A percentile compares a stretch with the other conserved stretches of the same genome.
phyloP scores from a whole-genome alignment of 2,113 vertebrate genomes.

The Zosterops lateralis region DNA sequence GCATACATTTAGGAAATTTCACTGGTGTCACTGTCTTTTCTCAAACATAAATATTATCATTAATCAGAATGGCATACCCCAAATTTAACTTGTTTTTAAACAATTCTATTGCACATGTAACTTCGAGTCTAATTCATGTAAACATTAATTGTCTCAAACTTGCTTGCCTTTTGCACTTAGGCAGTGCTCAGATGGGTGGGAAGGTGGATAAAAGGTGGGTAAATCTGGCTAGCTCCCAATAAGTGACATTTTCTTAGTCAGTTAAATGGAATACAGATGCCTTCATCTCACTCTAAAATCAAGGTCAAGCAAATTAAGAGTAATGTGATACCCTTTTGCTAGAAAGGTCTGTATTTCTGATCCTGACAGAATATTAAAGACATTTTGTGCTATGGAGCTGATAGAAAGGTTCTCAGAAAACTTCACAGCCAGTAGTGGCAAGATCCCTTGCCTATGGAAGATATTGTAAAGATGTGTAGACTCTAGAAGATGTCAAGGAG shows the following conservation, averaged over 20 bases:
- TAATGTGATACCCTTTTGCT: not conserved
- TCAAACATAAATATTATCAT: not conserved
- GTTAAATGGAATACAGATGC: slow-evolving; percentile 30
- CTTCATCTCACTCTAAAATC: slow-evolving; percentile 26
- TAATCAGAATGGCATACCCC: not conserved
- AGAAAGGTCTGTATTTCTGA: slow-evolving; percentile 1
- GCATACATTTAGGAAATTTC: not conserved
- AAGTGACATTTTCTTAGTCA: slow-evolving; percentile 1
- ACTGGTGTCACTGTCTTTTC: not conserved
- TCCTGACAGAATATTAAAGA: not conserved
- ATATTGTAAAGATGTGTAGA: not conserved
- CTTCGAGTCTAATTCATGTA: not conserved
- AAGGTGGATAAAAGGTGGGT: not conserved
- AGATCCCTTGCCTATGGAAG: not conserved
- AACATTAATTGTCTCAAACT: not conserved
- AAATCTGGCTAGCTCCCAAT: not conserved
- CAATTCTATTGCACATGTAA: not conserved
- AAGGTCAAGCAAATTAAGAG: slow-evolving; percentile 35
- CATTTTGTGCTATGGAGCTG: not conserved
- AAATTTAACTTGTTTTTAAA: not conserved
- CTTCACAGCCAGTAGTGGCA: not conserved
- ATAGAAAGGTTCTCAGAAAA: not conserved
- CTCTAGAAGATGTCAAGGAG: not conserved
- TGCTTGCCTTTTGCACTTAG: not conserved
- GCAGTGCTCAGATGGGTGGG: not conserved